Percentiles rank a stretch among this genome's conserved stretches.
Evolutionary conservation across 2,113 vertebrate species (phyloP).

Genomic region (Pristiophorus japonicus): DNA sequence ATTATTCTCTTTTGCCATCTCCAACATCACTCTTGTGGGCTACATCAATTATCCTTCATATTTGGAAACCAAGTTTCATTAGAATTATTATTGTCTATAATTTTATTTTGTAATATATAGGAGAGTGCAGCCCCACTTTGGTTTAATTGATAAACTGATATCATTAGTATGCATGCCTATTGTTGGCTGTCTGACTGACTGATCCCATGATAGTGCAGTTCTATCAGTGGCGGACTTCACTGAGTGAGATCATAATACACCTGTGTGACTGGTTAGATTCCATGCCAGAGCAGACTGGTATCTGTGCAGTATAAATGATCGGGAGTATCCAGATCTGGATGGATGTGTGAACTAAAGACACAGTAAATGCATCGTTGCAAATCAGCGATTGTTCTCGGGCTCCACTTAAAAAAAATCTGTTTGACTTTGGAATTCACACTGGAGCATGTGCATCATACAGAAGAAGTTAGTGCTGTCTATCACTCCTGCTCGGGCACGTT

Average conservation of each 20-base stretch:
- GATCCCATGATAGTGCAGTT: neutral
- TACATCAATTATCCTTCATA: neutral
- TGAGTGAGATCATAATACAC: neutral
- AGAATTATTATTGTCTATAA: neutral
- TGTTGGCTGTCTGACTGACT: neutral
- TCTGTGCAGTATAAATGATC: neutral
- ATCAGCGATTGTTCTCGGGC: neutral
- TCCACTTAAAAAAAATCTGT: neutral
- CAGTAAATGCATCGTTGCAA: neutral
- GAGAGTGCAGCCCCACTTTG: neutral
- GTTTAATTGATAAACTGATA: neutral
- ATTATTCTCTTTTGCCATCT: neutral
- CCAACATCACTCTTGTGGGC: neutral
- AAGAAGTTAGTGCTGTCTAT: neutral
- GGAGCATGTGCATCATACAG: neutral
- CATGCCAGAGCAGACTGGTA: neutral
- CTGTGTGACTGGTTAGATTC: neutral
- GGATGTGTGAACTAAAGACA: neutral
- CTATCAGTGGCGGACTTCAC: too few relatives aligned
- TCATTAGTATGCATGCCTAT: neutral
- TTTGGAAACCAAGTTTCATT: neutral
- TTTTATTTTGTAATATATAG: neutral
- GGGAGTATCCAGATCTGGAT: neutral
- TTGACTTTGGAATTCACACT: neutral
- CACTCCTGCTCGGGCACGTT: neutral